A percentile compares a stretch with the other conserved stretches of the same genome.
phyloP scores from a whole-genome alignment of 2,113 vertebrate genomes.

The Salminus brasiliensis region DNA sequence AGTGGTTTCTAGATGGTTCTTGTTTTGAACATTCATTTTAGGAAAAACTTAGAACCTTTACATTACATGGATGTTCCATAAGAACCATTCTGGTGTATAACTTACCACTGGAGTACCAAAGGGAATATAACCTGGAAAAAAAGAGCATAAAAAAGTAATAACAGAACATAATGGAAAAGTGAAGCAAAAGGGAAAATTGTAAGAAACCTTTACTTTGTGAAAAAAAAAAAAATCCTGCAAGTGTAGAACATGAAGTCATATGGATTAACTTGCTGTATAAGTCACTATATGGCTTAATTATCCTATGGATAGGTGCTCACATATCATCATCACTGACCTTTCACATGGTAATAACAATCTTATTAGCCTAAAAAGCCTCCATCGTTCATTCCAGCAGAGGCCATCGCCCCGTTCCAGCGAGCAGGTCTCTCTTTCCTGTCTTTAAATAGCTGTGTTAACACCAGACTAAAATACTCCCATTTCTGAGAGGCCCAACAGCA shows the following conservation, averaged over 20 bases:
- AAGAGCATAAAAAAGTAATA: background rate
- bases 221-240: background rate
- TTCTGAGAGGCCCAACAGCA: constrained; percentile 59
- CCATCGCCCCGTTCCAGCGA: constrained; percentile 35
- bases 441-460: constrained; percentile 57
- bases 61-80: too few species aligned
- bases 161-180: background rate
- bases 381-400: constrained; percentile 31
- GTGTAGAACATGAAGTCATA: background rate
- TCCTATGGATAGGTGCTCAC: constrained; percentile 7
- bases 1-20: background rate
- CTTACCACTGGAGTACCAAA: constrained; percentile 94
- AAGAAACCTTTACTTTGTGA: background rate
- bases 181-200: background rate
- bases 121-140: constrained; percentile 86
- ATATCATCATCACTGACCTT: constrained; percentile 49
- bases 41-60: too few species aligned
- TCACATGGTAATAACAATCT: constrained; percentile 36
- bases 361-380: constrained; percentile 46
- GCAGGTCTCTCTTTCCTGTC: constrained; percentile 21
- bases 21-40: too few species aligned
- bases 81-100: constrained; percentile 13
- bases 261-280: background rate
- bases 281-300: constrained; percentile 30
- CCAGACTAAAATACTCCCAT: constrained; percentile 60